Conservation (phyloP, 2,888 invertebrate genomes). For the Anagyrus pseudococci region DNA sequence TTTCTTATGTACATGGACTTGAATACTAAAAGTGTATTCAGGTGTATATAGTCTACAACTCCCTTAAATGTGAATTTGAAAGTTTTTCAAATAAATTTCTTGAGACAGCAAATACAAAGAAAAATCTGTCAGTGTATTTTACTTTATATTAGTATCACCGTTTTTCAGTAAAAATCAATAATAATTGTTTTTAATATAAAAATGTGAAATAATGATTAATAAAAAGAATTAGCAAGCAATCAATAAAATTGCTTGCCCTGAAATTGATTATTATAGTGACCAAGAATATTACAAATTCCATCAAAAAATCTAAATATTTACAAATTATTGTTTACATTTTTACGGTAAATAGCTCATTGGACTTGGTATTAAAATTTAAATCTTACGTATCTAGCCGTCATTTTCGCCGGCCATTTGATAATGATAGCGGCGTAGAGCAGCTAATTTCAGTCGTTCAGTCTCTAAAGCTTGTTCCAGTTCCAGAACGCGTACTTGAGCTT, state of each 20-base stretch:
- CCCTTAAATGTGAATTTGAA: too few species aligned
- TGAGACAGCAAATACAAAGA: too few species aligned
- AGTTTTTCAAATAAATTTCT: too few species aligned
- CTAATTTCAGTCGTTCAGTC: constrained; percentile 83
- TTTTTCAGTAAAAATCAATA: background rate
- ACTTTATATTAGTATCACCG: background rate
- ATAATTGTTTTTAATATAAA: constrained; percentile 1
- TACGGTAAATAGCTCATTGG: background rate
- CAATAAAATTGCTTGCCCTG: background rate
- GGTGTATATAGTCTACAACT: too few species aligned
- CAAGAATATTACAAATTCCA: constrained; percentile 14
- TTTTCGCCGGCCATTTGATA: constrained; percentile 81
- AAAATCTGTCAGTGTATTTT: too few species aligned
- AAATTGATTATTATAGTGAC: background rate
- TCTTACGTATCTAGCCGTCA: constrained; percentile 29
- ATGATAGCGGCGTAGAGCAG: constrained; percentile 88
- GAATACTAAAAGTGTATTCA: too few species aligned
- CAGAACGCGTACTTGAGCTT: constrained; percentile 92
- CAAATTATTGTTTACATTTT: constrained; percentile 18
- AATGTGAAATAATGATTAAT: background rate
- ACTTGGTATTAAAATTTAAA: constrained; percentile 1
- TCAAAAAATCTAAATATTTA: constrained; percentile 31
- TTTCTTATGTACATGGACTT: too few species aligned
- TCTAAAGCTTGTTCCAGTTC: constrained; percentile 91
- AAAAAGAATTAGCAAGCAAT: constrained; percentile 6